Percentiles rank a stretch among this genome's conserved stretches.
These are phyloP conservation scores for Hirtodrosophila histrioides DNA, from an alignment of 2,888 invertebrate genomes.

Conservation along the genomic window DNA sequence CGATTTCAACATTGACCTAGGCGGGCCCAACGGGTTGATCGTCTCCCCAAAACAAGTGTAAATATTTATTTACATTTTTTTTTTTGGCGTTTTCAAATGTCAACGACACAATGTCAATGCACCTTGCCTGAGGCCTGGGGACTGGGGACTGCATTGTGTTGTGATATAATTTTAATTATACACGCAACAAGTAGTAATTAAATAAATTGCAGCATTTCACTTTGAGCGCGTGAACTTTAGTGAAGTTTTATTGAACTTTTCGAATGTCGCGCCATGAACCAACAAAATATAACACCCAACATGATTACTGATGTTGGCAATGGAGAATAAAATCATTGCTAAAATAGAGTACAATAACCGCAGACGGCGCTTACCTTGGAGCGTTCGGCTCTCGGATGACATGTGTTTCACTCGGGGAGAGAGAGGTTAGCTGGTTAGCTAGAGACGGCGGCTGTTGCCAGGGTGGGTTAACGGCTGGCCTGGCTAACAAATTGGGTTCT, in stretches of 20 bases:
- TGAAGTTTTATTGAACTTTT: constrained; percentile 73
- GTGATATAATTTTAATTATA: constrained; percentile 60
- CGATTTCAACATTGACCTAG: constrained; percentile 70
- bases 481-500: constrained; percentile 29
- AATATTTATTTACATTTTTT: constrained; percentile 45
- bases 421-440: no score
- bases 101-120: constrained; percentile 56
- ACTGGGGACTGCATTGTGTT: constrained; percentile 29
- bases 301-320: constrained; percentile 44
- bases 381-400: constrained; percentile 24
- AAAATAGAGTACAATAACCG: constrained; percentile 64
- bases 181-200: constrained; percentile 57
- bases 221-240: constrained; percentile 40
- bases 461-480: constrained; percentile 30
- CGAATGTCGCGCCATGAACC: constrained; percentile 49
- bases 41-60: constrained; percentile 36
- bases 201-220: constrained; percentile 54
- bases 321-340: constrained; percentile 49
- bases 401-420: constrained; percentile 46
- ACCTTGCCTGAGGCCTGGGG: constrained; percentile 6
- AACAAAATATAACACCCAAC: constrained; percentile 18
- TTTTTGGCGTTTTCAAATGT: constrained; percentile 41
- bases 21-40: constrained; percentile 58
- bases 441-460: constrained; percentile 31
- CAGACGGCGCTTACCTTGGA: constrained; percentile 52